Conservation (phyloP, 2,888 invertebrate genomes). For the Torymus texanus region DNA sequence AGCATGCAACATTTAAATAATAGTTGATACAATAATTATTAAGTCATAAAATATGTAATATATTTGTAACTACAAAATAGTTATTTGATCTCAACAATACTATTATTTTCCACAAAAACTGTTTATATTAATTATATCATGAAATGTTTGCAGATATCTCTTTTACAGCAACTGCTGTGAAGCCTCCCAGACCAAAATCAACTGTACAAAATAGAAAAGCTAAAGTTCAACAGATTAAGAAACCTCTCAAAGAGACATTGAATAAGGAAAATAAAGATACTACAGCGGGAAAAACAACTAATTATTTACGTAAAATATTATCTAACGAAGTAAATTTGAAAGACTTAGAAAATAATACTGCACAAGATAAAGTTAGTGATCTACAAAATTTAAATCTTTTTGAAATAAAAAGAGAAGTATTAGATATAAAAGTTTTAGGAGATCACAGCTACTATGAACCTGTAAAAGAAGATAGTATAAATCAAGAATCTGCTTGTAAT, state of each 20-base stretch:
- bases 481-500: constrained; percentile 57
- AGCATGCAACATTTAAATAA: background rate
- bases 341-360: constrained; percentile 66
- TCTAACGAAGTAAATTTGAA: constrained; percentile 66
- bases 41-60: too few species aligned
- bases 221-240: constrained; percentile 64
- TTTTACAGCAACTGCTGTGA: constrained; percentile 65
- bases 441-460: constrained; percentile 72
- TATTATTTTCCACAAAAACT: background rate
- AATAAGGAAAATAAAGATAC: constrained; percentile 71
- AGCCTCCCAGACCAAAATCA: constrained; percentile 64
- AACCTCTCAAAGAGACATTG: constrained; percentile 65
- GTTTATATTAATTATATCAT: background rate
- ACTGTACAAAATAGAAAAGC: constrained; percentile 64
- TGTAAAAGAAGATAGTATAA: constrained; percentile 61
- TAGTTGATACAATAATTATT: too few species aligned
- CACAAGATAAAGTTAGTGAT: constrained; percentile 59
- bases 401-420: constrained; percentile 57
- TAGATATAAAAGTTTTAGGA: constrained; percentile 65
- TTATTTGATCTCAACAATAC: background rate
- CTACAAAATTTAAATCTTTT: constrained; percentile 53
- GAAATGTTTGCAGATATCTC: constrained; percentile 61
- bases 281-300: constrained; percentile 67
- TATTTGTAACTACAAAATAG: too few species aligned
- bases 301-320: constrained; percentile 69